Evolutionary conservation across 1,140 invertebrate species (phyloP), one percentile per base, ranked within the genome.

Genomic region (Heliconius nattereri): DNA sequence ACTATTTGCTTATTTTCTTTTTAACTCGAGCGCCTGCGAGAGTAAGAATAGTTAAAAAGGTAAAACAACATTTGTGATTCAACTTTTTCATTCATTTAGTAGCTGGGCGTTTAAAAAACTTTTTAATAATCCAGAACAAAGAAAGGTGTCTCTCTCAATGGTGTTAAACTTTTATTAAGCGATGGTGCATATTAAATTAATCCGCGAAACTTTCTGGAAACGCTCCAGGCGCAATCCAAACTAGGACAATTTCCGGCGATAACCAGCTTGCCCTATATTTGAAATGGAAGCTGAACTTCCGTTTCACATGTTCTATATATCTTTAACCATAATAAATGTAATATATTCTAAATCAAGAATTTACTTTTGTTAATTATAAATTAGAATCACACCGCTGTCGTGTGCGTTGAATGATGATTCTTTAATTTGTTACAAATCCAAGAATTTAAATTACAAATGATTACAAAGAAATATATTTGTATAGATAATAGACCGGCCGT

Each of bases 1-100:
- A 26, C 73, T 45, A 73, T 71, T 80, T 80, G 73, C 76, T 78
- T 81, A 81, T 81, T 81, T 81, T 81, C 57, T 78, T 81, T 81
- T 81, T 78, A 78, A 66, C 74, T 77, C 76, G 52, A 66, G 80
- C 57, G 71, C 32, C 60, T 76, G 80, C 37, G 71, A 78, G 66
- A 45, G 70, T 66, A 81, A 72, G 76, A 72, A 78, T 78, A 77
- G 57, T 70, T 76, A 78, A 81, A 78, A 52, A 77, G 57, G 75
- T 54, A 78, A 76, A 81, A 75, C 79, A 80, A 72, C 45, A 40
- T 81, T 78, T 78, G 29, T 73, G 49, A 76, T 81, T 76, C 77
- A 78, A 78, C 73, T 78, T 78, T 81, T 75, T 75, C 78, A 79
- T 79, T 78, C 66, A 78, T 81, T 78, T 26, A 78, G 70, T 20